Evolutionary conservation across 2,113 vertebrate species (phyloP), one percentile per base, ranked within the genome.

Genomic region (Bolborhynchus lineola): DNA sequence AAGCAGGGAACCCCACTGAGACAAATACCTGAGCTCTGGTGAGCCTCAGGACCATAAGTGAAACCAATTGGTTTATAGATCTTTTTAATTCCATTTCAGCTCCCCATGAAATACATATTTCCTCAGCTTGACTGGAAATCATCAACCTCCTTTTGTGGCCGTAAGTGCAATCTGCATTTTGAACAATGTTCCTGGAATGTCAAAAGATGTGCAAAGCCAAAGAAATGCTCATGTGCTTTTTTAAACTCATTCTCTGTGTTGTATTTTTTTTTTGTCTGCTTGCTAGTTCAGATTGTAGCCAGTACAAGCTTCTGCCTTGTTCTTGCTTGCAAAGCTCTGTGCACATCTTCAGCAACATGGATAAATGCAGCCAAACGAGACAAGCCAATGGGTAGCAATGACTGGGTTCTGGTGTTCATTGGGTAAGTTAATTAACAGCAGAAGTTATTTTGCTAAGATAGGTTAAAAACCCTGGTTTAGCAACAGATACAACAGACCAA

Each of bases 61-160:
- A 71, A 65, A n/a, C 88, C 90, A 81, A 52, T 13, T 46, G 57
- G 39, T 79, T 93, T 84, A 35, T 6, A 90, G 60, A 74, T 86
- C 82, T 70, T 13, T 60, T 78, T 41, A 86, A 88, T 92, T 93
- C 59, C 50, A 71, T 92, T 86, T 50, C 68, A 75, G 6, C 50
- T 78, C 64, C 42, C 55, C 85, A 37, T 31, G 52, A 96, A 92
- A 84, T 42, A 47, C 37, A 23, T 4, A 33, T 88, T 80, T 83
- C 75, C 94, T 83, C 88, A 92, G 75, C 85, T 75, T 83, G 68
- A 75, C 92, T 95, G 76, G 68, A 94, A 94, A 74, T 78, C 82
- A 65, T 65, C 89, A 85, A 29, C 82, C 65, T 92, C 81, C 68
- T 95, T 86, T 92, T 83, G 90, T 69, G 88, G 72, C 82, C 28